Base-by-base conservation (phyloP, 2,797 vertebrate species). In the Pseudochirops corinnae region DNA sequence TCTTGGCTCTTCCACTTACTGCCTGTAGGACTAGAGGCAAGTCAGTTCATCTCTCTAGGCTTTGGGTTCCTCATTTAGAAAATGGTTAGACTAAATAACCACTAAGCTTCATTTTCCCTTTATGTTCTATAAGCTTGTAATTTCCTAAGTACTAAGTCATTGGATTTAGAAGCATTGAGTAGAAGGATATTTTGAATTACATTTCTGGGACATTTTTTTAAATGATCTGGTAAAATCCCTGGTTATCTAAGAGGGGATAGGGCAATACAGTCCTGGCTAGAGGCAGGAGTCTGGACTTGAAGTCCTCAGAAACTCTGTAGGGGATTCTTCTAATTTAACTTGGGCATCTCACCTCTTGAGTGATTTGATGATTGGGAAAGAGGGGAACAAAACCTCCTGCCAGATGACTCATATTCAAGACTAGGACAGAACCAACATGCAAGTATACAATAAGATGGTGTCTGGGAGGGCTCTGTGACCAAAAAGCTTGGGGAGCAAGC, bases 191-290 rank as follows among this genome's bases (percentile, higher is more conserved):
- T 87, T 90, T 46, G 91, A 93, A 91, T 9, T 10, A 46, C 28
- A 55, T 53, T 52, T 87, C 31, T n/a, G 91, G 50, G 55, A 33
- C 39, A 90, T 26, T 93, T 97, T 91, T 56, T 57, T 53, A 94
- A 95, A 67, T 82, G 26, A 92, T 46, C 39, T 50, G 74, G 18
- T 55, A 91, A 82, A 0, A 4, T 13, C 12, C 50, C 5, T 39
- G n/a, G 56, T 95, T 55, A 82, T 53, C 50, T 93, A 39, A 91
- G 50, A n/a, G 21, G 5, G 3, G 1, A 93, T 13, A 50, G 74
- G 33, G 74, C 31, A 21, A 28, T 31, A 18, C 11, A 33, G 13
- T 18, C 92, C 90, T 21, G 13, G 60, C 91, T 58, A 18, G 46
- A 92, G 31, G 14, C 33, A 21, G 26, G 50, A 1, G 33, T 5